Conservation (phyloP, 2,888 invertebrate genomes). For the Gastracanthus pulcherrimus region DNA sequence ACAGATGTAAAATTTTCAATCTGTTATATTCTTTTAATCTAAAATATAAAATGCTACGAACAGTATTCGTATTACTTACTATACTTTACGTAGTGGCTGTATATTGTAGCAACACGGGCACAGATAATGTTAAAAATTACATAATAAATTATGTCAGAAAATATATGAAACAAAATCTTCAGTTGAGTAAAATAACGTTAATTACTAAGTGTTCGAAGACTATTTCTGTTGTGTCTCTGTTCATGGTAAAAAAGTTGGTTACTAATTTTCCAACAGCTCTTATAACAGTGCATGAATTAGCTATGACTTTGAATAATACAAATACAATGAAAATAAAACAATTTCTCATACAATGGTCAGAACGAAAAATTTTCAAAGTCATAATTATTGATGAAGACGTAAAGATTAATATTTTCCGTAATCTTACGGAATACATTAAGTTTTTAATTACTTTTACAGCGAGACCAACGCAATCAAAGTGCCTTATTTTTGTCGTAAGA, state of each 20-base stretch:
- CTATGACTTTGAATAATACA: neutral
- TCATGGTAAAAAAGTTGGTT: neutral
- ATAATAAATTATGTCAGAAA: neutral
- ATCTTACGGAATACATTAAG: neutral
- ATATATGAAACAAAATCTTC: neutral
- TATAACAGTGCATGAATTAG: neutral
- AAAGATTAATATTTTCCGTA: neutral
- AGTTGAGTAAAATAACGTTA: neutral
- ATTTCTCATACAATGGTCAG: neutral
- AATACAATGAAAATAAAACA: neutral
- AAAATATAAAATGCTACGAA: too few species aligned
- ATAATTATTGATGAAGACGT: neutral
- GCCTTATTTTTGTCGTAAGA: neutral
- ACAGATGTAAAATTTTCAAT: too few species aligned
- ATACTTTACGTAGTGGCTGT: too few species aligned
- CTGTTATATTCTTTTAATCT: too few species aligned
- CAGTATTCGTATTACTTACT: too few species aligned
- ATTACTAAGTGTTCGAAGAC: neutral
- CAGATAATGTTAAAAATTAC: too few species aligned
- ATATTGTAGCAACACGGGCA: too few species aligned
- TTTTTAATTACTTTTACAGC: neutral
- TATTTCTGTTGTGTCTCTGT: neutral
- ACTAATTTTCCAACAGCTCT: neutral
- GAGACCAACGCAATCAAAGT: neutral
- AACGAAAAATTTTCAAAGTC: neutral